Conservation (phyloP, 2,888 invertebrate genomes). For the Drosophila mimetica region DNA sequence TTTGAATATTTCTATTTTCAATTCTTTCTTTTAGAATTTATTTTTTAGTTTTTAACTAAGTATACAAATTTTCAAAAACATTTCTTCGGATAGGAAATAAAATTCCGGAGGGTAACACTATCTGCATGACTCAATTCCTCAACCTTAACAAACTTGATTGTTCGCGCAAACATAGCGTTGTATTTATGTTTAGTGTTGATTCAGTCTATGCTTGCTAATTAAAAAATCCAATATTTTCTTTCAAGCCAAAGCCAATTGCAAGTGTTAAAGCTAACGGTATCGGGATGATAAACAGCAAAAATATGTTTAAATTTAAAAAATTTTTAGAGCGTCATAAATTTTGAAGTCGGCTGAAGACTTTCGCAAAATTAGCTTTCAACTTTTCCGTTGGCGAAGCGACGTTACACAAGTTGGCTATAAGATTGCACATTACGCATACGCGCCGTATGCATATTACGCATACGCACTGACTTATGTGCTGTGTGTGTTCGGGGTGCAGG, state of each 20-base stretch:
- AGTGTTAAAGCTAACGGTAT: conserved; percentile 63
- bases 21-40: no score
- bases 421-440: conserved; percentile 69
- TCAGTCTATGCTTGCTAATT: conserved; percentile 48
- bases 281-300: conserved; percentile 10
- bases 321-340: conserved; percentile 36
- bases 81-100: no score
- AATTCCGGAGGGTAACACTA: neutral
- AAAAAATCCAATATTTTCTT: conserved; percentile 52
- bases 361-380: conserved; percentile 23
- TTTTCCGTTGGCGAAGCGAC: conserved; percentile 11
- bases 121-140: neutral
- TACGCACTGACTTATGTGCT: conserved; percentile 30
- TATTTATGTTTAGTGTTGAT: conserved; percentile 2
- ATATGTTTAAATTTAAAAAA: conserved; percentile 23
- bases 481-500: conserved; percentile 16
- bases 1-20: no score
- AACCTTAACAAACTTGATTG: neutral
- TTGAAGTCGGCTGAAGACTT: conserved; percentile 22
- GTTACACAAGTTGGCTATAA: conserved; percentile 56
- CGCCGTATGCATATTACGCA: conserved; percentile 60
- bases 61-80: no score
- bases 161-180: no score
- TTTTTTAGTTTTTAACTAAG: no score
- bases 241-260: conserved; percentile 31